A percentile compares a stretch with the other conserved stretches of the same genome.
phyloP scores from a whole-genome alignment of 2,113 vertebrate species.

The Cyanistes caeruleus region DNA sequence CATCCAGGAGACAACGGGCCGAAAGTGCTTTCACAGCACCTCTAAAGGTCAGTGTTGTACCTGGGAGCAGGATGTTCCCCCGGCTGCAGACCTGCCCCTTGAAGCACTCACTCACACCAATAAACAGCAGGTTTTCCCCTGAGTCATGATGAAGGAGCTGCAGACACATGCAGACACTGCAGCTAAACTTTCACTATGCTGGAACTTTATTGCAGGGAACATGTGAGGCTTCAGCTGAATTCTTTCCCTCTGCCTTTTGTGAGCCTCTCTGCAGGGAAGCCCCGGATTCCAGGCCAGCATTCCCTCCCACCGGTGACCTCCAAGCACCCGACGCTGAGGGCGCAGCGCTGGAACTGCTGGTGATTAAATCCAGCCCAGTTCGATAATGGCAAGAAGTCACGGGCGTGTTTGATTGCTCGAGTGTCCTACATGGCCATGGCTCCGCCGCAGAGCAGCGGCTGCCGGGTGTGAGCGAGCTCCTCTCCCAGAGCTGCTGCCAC shows the following conservation, averaged over 20 bases:
- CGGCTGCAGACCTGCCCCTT: not conserved
- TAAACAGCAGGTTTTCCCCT: slow-evolving; percentile 26
- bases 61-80: not conserved
- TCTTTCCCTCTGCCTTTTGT: not conserved
- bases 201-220: not conserved
- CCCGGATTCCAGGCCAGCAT: not conserved
- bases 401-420: not conserved
- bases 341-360: not conserved
- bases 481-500: not conserved
- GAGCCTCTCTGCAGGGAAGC: not conserved
- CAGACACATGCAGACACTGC: not conserved
- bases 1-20: not conserved
- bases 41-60: not conserved
- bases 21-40: slow-evolving; percentile 8
- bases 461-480: not conserved
- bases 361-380: slow-evolving; percentile 24
- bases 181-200: not conserved
- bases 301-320: not conserved
- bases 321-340: not conserved
- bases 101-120: not conserved
- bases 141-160: slow-evolving; percentile 18
- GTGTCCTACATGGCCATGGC: not conserved
- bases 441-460: not conserved
- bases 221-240: not conserved
- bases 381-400: not conserved